These are phyloP conservation scores for Microcebus tavaratra DNA, from an alignment of 2,113 vertebrate genomes.

Conservation along the genomic window DNA sequence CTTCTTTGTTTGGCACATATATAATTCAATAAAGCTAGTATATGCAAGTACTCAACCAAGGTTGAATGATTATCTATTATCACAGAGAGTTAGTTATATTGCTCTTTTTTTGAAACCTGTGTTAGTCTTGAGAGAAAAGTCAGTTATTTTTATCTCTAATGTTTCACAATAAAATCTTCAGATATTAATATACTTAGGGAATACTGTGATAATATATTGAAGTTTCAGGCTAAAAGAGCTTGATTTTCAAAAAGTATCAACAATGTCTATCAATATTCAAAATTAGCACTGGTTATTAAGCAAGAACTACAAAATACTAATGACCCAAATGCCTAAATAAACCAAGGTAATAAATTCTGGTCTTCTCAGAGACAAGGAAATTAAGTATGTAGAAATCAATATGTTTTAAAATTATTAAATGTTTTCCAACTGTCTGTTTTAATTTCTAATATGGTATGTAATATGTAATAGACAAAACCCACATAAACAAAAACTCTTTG, in stretches of 20 bases:
- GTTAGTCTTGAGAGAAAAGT: constrained; percentile 19
- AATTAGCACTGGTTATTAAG: not conserved
- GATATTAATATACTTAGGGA: not conserved
- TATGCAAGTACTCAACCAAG: not conserved
- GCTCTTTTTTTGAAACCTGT: not conserved
- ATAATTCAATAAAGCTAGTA: not conserved
- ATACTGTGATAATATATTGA: not conserved
- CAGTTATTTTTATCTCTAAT: not conserved
- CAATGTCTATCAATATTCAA: not conserved
- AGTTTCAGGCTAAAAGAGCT: not conserved
- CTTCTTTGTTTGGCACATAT: not conserved
- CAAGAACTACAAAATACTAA: constrained; percentile 26
- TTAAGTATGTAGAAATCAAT: not conserved
- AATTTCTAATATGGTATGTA: not conserved
- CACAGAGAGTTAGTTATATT: not conserved
- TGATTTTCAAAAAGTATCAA: not conserved
- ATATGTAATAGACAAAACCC: not conserved
- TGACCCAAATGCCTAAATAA: not conserved
- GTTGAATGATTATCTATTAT: not conserved
- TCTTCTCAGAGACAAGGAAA: constrained; percentile 27
- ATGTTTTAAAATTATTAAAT: constrained; percentile 30
- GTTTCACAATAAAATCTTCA: not conserved
- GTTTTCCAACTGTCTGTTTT: constrained; percentile 36
- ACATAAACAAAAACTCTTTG: constrained; percentile 1
- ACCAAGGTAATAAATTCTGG: not conserved